Base-by-base conservation (phyloP, 1,140 invertebrate species). In the Metaphire vulgaris region DNA sequence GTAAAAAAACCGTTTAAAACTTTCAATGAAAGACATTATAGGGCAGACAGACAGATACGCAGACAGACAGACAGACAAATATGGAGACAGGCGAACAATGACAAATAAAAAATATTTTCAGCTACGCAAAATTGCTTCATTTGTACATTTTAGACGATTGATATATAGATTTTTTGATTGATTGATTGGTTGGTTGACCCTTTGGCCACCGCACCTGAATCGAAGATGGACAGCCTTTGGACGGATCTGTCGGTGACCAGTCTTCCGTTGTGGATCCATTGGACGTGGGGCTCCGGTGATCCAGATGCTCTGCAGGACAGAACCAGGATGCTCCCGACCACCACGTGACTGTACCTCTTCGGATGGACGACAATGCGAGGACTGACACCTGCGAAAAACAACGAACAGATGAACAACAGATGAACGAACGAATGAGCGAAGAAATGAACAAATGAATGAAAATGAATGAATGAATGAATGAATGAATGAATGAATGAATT, bases 181-280 rank as follows among this genome's bases (percentile, higher is more conserved):
- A 56, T 21, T 56, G 41, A 56, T 21, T 56, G 41, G 21, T 21
- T 56, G 41, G 21, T 21, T 56, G 41, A 56, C 41, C 21, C 6
- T 12, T 21, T 56, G 41, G 21, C 41, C 41, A 65, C 67, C 71
- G 68, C 72, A 83, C 83, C 83, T 80, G 83, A 83, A 32, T 79
- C 75, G 6, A 85, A 74, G 21, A 80, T 76, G 65, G 81, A 81
- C 70, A 81, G 78, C n/a, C 80, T 74, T 33, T 74, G 67, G 21
- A 79, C 78, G 6, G 41, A 21, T 64, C 76, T 73, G 12, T 71
- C 74, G 16, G 79, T 67, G 33, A 85, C 73, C 72, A 81, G 81
- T n/a, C 72, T 78, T 1, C 83, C 84, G 76, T 85, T 80, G 69
- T 81, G 83, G 80, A 83, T 83, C 84, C 84, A 85, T 26, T 80